These are phyloP conservation scores for Drosophila nigromelanica DNA, from an alignment of 1,140 invertebrate species.

Conservation along the genomic window DNA sequence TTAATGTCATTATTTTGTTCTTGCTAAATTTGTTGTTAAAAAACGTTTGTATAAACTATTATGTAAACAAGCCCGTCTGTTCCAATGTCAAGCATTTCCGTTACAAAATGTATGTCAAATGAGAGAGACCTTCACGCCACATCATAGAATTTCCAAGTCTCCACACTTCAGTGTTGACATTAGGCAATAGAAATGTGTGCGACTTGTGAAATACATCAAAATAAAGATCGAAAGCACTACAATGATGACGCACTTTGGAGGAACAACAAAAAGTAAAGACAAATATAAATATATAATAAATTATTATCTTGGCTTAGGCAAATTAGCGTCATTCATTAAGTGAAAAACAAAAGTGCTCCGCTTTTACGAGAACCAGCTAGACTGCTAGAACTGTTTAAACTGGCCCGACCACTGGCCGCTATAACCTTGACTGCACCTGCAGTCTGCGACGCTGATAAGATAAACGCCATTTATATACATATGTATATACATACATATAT, in stretches of 20 bases:
- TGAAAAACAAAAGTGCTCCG: conserved; percentile 33
- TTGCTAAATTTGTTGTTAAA: neutral
- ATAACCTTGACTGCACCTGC: conserved; percentile 46
- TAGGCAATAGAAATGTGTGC: conserved; percentile 48
- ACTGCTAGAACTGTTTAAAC: neutral
- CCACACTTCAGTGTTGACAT: conserved; percentile 44
- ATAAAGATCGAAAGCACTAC: conserved; percentile 17
- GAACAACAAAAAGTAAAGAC: conserved; percentile 26
- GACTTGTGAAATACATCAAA: conserved; percentile 60
- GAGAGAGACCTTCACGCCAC: conserved; percentile 20
- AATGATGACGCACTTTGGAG: conserved; percentile 42
- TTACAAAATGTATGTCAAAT: conserved; percentile 61
- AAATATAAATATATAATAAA: conserved; percentile 36
- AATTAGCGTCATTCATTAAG: conserved; percentile 9
- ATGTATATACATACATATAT: conserved; percentile 11
- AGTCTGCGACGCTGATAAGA: conserved; percentile 47
- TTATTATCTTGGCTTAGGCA: conserved; percentile 16
- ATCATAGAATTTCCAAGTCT: conserved; percentile 52
- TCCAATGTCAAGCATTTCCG: conserved; percentile 62
- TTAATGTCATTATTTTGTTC: conserved; percentile 3
- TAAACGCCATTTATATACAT: conserved; percentile 20
- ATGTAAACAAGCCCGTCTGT: conserved; percentile 2
- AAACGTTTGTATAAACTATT: conserved; percentile 6
- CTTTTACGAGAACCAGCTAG: neutral
- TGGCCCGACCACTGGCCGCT: conserved; percentile 14